phyloP scores from a whole-genome alignment of 2,113 vertebrate species.

The Todiramphus saurophagus region DNA sequence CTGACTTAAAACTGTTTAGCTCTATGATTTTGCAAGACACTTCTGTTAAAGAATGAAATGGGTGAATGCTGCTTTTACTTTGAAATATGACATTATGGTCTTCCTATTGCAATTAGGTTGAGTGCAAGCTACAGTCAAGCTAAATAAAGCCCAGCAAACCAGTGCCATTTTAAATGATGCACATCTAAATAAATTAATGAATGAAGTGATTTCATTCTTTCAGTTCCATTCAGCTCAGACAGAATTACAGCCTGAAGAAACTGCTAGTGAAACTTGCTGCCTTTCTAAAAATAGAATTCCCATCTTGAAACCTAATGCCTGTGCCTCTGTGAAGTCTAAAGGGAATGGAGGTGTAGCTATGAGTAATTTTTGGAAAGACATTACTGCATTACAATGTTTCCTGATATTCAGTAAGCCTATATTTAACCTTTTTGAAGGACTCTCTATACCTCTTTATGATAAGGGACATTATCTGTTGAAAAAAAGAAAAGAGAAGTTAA shows the following conservation, averaged over 20 bases:
- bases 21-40: not conserved
- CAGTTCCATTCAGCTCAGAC: not conserved
- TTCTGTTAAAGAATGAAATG: not conserved
- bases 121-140: not conserved
- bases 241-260: not conserved
- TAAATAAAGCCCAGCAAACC: not conserved
- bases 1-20: not conserved
- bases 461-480: not conserved
- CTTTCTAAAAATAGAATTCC: not conserved
- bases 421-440: not conserved
- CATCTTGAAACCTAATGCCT: not conserved
- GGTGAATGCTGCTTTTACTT: not conserved
- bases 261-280: not conserved
- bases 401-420: not conserved
- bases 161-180: fast-evolving
- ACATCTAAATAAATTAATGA: not conserved
- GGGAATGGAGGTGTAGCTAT: not conserved
- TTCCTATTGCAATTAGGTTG: not conserved
- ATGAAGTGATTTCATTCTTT: not conserved
- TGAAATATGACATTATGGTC: not conserved
- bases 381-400: not conserved
- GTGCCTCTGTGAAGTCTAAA: not conserved
- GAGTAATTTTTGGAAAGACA: not conserved
- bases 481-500: not conserved
- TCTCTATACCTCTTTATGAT: not conserved